Percentiles rank a stretch among this genome's conserved stretches.
phyloP scores from a whole-genome alignment of 2,888 invertebrate genomes.

The Pterostichus niger region DNA sequence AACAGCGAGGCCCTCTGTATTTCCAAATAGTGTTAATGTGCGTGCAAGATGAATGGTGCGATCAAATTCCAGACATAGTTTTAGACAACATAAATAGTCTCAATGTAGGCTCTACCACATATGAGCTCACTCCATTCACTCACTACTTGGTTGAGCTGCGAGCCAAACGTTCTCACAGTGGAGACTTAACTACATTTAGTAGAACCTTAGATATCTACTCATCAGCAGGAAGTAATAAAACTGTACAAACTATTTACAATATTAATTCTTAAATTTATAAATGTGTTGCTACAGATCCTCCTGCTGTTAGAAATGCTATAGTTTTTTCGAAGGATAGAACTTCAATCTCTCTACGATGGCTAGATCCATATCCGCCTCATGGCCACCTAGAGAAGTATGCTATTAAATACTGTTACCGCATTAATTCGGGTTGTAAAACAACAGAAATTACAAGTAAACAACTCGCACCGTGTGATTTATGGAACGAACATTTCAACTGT shows the following conservation, averaged over 20 bases:
- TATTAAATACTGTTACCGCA: constrained; percentile 9
- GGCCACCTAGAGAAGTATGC: constrained; percentile 49
- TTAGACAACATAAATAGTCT: neutral
- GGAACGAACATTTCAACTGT: constrained; percentile 47
- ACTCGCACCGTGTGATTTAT: constrained; percentile 31
- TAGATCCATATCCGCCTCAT: constrained; percentile 63
- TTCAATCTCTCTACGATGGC: constrained; percentile 61
- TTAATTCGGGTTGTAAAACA: neutral
- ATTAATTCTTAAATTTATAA: neutral
- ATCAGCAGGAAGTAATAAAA: constrained; percentile 26
- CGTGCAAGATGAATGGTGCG: constrained; percentile 41
- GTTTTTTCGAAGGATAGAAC: constrained; percentile 46
- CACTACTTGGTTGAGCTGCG: constrained; percentile 31
- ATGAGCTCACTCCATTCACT: constrained; percentile 23
- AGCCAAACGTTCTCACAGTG: constrained; percentile 20
- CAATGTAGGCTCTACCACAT: neutral
- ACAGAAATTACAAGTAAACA: neutral
- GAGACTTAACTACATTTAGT: neutral
- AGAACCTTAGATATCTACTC: constrained; percentile 18
- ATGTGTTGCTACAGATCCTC: constrained; percentile 48
- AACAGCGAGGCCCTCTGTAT: constrained; percentile 53
- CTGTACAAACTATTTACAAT: too few relatives aligned
- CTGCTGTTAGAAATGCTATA: constrained; percentile 52
- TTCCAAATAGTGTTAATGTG: constrained; percentile 28
- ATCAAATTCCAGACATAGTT: neutral